Base-by-base conservation (phyloP, 92 coral and sea anemone species). In the Palythoa heliodiscus region DNA sequence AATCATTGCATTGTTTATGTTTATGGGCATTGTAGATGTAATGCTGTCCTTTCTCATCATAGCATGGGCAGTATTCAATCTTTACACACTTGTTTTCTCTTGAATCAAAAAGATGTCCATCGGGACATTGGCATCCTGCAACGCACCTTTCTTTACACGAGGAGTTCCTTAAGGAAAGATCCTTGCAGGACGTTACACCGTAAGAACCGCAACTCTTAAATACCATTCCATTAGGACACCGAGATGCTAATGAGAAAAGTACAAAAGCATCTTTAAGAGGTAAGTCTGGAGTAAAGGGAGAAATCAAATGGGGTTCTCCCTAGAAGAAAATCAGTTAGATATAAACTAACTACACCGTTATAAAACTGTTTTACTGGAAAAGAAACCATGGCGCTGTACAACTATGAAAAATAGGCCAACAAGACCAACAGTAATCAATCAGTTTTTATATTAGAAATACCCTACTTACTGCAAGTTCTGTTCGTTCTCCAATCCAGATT, bases 91-190 rank as follows among this genome's bases (percentile, higher is more conserved):
- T 87, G 64, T 88, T 90, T 75, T 90, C 93, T 47, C 83, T 81
- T n/a, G 91, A 87, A 74, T 93, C 93, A 60, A 91, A 87, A 7
- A 91, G 77, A 47, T 91, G 76, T 17, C 93, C 96, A 4, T 85
- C 77, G 2, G 96, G 93, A 81, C 96, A 93, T 37, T 88, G 90
- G 76, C 96, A 93, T 79, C 96, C 96, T 50, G 93, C 89, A 10
- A 87, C 86, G 70, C 96, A 93, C 75, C 87, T 90, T 63, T 91
- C 93, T 55, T 71, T 79, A 76, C 96, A 93, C 22, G 91, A 87
- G 12, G 88, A 85, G 85, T 91, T 91, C 70, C 60, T 83, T 37
- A 87, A 35, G 61, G 96, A 91, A 70, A 93, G 91, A 82, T 93
- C 96, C 84, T 88, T 91, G 75, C 96, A 93, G 37, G 90, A 91